These are phyloP conservation scores for Diuraphis noxia DNA, from an alignment of 1,140 invertebrate genomes.

Conservation along the genomic window DNA sequence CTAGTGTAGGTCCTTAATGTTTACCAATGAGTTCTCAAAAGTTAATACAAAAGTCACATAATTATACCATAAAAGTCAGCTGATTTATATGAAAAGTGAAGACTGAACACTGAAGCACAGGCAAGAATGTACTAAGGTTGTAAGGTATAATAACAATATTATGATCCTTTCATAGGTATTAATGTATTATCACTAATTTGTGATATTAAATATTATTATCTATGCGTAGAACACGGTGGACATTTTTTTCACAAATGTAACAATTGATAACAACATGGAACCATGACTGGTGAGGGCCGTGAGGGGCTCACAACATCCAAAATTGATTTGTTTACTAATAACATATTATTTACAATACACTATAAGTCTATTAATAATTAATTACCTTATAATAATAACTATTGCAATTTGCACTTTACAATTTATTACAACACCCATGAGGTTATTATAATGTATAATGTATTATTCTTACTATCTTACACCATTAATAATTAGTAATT, in stretches of 20 bases:
- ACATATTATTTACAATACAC: too few relatives aligned
- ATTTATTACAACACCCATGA: too few relatives aligned
- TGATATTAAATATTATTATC: not conserved
- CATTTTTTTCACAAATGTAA: not conserved
- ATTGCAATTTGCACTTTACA: too few relatives aligned
- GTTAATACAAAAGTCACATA: slow-evolving; percentile 26
- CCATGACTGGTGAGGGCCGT: too few relatives aligned
- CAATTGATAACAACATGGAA: not conserved
- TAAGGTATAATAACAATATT: slow-evolving; percentile 27
- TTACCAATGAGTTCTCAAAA: not conserved
- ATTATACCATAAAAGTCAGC: slow-evolving; percentile 26
- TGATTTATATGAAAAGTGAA: not conserved
- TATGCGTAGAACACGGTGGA: not conserved
- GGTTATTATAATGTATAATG: too few relatives aligned
- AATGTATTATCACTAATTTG: not conserved
- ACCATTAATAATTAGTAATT: too few relatives aligned
- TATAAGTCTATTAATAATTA: too few relatives aligned
- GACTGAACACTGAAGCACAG: not conserved
- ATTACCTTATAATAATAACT: too few relatives aligned
- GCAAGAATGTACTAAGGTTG: too few relatives aligned
- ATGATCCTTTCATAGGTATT: not conserved
- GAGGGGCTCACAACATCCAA: too few relatives aligned
- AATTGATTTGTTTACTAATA: too few relatives aligned
- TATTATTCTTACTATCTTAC: too few relatives aligned
- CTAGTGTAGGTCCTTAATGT: not conserved